Percentiles rank a stretch among this genome's conserved stretches.
Conservation (phyloP, 2,888 invertebrate species). For the Mesodorylaimus sp. region DNA sequence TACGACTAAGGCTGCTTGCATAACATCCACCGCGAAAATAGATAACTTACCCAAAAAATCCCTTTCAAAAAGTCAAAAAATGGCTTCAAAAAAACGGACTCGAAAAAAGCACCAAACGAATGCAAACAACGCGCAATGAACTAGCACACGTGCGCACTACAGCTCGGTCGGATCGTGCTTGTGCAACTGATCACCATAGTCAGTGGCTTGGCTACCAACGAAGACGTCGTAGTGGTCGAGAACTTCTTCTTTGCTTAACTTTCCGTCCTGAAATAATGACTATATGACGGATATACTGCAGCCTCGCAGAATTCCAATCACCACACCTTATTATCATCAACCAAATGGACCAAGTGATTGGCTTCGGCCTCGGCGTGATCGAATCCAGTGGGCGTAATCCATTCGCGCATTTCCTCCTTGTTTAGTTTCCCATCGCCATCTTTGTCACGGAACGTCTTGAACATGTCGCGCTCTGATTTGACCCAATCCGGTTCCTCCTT, state of each 20-base stretch:
- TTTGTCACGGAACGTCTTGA: constrained; percentile 56
- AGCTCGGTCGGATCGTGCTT: constrained; percentile 52
- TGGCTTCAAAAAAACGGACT: too few species aligned
- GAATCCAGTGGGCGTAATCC: constrained; percentile 87
- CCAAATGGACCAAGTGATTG: constrained; percentile 78
- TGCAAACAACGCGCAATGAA: too few species aligned
- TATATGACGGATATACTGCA: too few species aligned
- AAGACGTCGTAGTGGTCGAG: constrained; percentile 86
- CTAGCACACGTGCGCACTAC: too few species aligned
- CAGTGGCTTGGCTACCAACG: constrained; percentile 94
- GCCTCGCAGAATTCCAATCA: background rate
- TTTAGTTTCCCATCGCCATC: constrained; percentile 70
- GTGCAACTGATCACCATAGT: constrained; percentile 85
- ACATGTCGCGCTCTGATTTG: constrained; percentile 73
- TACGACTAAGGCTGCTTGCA: too few species aligned
- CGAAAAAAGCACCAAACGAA: too few species aligned
- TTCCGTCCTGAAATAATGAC: constrained; percentile 47
- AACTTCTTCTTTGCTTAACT: constrained; percentile 69
- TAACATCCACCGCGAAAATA: too few species aligned
- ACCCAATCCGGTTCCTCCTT: constrained; percentile 82
- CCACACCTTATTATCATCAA: constrained; percentile 57
- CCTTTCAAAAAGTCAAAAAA: too few species aligned
- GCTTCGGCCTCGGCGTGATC: constrained; percentile 94
- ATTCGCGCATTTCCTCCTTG: constrained; percentile 58
- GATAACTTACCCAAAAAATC: too few species aligned